phyloP scores from a whole-genome alignment of 1,140 invertebrate species.

The Pseudomyrmex gracilis region DNA sequence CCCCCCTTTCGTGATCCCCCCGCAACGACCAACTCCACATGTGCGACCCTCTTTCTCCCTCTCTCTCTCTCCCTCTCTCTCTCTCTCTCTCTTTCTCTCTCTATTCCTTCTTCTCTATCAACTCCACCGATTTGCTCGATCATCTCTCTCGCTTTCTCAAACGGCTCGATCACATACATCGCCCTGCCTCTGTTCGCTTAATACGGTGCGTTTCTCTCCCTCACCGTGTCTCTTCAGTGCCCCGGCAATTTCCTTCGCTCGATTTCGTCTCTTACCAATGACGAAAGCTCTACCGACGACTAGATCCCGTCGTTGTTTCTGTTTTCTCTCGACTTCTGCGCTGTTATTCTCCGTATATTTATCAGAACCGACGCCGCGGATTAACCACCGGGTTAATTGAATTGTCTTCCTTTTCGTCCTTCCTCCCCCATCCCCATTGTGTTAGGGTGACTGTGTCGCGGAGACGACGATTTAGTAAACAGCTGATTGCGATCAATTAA shows the following conservation, averaged over 20 bases:
- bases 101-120: neutral
- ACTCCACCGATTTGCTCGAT: conserved; percentile 8
- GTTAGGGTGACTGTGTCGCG: neutral
- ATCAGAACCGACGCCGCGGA: neutral
- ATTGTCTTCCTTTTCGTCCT: neutral
- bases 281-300: conserved; percentile 22
- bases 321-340: conserved; percentile 17
- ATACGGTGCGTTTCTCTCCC: neutral
- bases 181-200: conserved; percentile 25
- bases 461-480: neutral
- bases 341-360: conserved; percentile 27
- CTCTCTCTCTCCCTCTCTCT: neutral
- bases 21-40: conserved; percentile 24
- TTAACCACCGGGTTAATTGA: neutral
- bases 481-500: conserved; percentile 15
- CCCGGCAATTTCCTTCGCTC: conserved; percentile 25
- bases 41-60: neutral
- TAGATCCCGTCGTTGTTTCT: conserved; percentile 34
- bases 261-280: conserved; percentile 43
- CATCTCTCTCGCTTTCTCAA: conserved; percentile 49
- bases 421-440: too few relatives aligned
- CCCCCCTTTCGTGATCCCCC: conserved; percentile 34
- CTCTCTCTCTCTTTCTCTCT: neutral
- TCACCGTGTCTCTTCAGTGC: neutral
- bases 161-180: conserved; percentile 17